Conservation (phyloP, 2,113 vertebrate species). For the Clarias gariepinus region DNA sequence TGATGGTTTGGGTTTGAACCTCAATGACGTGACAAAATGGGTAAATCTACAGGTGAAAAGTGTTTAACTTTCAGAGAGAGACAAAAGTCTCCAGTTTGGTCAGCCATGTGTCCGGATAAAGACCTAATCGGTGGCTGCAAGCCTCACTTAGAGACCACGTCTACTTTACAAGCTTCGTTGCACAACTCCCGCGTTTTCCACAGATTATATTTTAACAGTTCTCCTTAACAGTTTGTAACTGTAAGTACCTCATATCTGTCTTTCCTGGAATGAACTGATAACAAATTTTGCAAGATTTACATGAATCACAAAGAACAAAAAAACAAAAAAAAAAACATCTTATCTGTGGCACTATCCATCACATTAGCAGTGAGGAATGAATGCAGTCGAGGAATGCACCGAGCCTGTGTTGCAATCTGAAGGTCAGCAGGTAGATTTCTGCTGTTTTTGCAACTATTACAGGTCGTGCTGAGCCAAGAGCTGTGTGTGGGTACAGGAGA, state of each 20-base stretch:
- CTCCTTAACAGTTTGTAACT: neutral
- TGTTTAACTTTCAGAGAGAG: neutral
- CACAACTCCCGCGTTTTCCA: neutral
- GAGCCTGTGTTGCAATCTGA: neutral
- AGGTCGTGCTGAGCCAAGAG: neutral
- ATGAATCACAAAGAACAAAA: neutral
- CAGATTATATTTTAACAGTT: neutral
- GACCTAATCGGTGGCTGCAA: neutral
- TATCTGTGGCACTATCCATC: neutral
- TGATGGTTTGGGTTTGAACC: neutral
- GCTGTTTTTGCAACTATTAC: neutral
- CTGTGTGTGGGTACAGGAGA: neutral
- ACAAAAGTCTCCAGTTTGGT: neutral
- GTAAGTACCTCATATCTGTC: neutral
- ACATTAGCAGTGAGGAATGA: neutral
- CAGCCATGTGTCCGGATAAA: neutral
- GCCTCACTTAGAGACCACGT: neutral
- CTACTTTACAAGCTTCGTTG: neutral
- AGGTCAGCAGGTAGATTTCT: neutral
- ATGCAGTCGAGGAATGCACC: neutral
- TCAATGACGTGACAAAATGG: neutral
- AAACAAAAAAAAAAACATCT: neutral
- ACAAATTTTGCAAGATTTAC: neutral
- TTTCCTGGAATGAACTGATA: neutral
- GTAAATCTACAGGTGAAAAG: neutral